Base-by-base conservation (phyloP, 2,113 vertebrate species). In the Hippocampus zosterae region DNA sequence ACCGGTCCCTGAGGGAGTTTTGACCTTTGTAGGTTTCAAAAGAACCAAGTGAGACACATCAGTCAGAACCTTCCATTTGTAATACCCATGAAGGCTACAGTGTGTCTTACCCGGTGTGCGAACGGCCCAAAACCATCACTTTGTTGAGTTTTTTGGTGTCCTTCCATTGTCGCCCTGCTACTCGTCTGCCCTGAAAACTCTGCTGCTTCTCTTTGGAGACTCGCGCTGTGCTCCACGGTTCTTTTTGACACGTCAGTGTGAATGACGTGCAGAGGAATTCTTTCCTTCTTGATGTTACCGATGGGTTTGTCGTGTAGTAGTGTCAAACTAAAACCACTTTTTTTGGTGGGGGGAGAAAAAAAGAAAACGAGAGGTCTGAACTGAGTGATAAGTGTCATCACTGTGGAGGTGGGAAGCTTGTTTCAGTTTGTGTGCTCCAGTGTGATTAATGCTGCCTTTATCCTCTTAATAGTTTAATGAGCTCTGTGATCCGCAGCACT, bases 41-140 rank as follows among this genome's bases (percentile, higher is more conserved):
- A 60, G 27, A 72, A 61, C 56, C 50, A 71, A 78, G 63, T 53
- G 53, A 79, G 62, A 62, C 37, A 48, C 48, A 21, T 5, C 15
- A 1, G 74, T 55, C 56, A 67, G 5, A 23, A 21, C 29, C 50
- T 37, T 2, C 64, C 40, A 55, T 50, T 77, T 50, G 66, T 56
- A 69, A 27, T 70, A 60, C 2, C 0, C 67, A 53, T 67, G 61
- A 72, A 78, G 37, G 8, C 18, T 7, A 3, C 40, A 23, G 55
- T 44, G 10, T 50, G 53, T 74, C 94, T 94, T 93, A 97, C 95
- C 69, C 88, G 91, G 42, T 94, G 90, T 41, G 88, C 81, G 69
- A 88, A 84, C 70, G 83, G 90, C 77, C 95, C 92, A 66, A 90
- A 77, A 76, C 92, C 93, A 3, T 91, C 91, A 46, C 92, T 92